Evolutionary conservation across 2,888 invertebrate genomes (phyloP).

Genomic region (Lycia hirtaria): DNA sequence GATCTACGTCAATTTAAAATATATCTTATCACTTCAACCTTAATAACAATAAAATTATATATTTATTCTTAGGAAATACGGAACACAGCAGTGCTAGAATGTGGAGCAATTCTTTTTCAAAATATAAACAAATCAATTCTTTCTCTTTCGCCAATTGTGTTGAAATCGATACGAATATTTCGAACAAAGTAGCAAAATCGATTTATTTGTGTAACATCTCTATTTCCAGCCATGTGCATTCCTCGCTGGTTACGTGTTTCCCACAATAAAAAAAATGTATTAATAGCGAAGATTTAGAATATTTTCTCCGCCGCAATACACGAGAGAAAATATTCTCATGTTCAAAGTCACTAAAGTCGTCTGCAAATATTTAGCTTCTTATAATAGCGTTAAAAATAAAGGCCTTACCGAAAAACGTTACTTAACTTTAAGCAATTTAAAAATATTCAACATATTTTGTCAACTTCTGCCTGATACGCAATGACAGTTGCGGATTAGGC

Average conservation of each 20-base stretch:
- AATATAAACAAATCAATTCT: too few species aligned
- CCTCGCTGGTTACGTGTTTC: slow-evolving; percentile 14
- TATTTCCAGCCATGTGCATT: slow-evolving; percentile 24
- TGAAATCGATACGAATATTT: neutral
- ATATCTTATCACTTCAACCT: too few species aligned
- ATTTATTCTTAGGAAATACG: too few species aligned
- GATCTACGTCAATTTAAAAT: too few species aligned
- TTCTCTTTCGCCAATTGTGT: neutral
- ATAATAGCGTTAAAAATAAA: neutral
- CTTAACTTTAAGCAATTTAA: too few species aligned
- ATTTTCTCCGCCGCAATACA: slow-evolving; percentile 3
- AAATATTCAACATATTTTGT: too few species aligned
- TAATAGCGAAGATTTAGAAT: slow-evolving; percentile 1
- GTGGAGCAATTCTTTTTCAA: too few species aligned
- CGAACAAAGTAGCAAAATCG: neutral
- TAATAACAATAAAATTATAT: too few species aligned
- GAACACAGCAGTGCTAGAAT: too few species aligned
- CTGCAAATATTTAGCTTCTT: neutral
- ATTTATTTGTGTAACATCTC: slow-evolving; percentile 9
- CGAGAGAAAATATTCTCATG: neutral
- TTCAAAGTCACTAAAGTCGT: slow-evolving; percentile 15
- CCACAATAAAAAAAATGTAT: slow-evolving; percentile 8
- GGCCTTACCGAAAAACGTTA: too few species aligned
- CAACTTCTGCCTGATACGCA: too few species aligned
- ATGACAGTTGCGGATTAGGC: too few species aligned